A percentile compares a stretch with the other conserved stretches of the same genome.
Conservation (phyloP, 2,888 invertebrate genomes). For the Oscheius sp. region DNA sequence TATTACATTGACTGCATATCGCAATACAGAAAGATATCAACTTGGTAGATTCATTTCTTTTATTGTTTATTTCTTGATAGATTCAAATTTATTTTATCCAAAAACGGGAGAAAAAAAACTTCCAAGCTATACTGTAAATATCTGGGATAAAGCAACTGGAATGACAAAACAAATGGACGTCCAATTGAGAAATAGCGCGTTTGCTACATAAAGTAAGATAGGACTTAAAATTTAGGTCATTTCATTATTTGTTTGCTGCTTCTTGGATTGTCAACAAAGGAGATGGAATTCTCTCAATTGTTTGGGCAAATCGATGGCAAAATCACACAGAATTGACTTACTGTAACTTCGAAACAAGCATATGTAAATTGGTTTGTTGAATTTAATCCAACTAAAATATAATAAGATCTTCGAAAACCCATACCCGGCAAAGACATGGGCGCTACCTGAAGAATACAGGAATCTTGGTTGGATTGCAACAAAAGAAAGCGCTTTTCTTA, state of each 20-base stretch:
- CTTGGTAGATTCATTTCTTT: background rate
- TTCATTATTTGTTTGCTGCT: slow-evolving; percentile 59
- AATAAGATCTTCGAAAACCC: background rate
- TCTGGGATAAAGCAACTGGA: slow-evolving; percentile 52
- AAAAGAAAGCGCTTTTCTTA: slow-evolving; percentile 69
- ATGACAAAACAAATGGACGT: slow-evolving; percentile 45
- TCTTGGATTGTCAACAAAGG: slow-evolving; percentile 56
- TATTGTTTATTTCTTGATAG: background rate
- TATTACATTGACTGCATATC: slow-evolving; percentile 12
- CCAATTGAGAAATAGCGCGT: slow-evolving; percentile 45
- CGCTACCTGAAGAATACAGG: slow-evolving; percentile 55
- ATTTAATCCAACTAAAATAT: background rate
- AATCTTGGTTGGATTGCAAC: slow-evolving; percentile 40
- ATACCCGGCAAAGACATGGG: slow-evolving; percentile 58
- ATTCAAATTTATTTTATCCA: slow-evolving; percentile 42
- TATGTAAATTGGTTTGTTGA: slow-evolving; percentile 81
- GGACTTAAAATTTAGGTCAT: slow-evolving; percentile 29
- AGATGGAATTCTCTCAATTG: slow-evolving; percentile 74
- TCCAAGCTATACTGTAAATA: slow-evolving; percentile 50
- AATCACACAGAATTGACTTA: slow-evolving; percentile 88
- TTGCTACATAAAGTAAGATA: background rate
- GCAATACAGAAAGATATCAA: background rate
- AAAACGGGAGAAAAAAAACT: slow-evolving; percentile 56
- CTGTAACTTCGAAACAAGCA: slow-evolving; percentile 87
- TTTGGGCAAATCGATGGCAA: slow-evolving; percentile 91